A percentile compares a stretch with the other conserved stretches of the same genome.
These are phyloP conservation scores for Spinus pinus DNA, from an alignment of 2,797 vertebrate species.

Conservation along the genomic window DNA sequence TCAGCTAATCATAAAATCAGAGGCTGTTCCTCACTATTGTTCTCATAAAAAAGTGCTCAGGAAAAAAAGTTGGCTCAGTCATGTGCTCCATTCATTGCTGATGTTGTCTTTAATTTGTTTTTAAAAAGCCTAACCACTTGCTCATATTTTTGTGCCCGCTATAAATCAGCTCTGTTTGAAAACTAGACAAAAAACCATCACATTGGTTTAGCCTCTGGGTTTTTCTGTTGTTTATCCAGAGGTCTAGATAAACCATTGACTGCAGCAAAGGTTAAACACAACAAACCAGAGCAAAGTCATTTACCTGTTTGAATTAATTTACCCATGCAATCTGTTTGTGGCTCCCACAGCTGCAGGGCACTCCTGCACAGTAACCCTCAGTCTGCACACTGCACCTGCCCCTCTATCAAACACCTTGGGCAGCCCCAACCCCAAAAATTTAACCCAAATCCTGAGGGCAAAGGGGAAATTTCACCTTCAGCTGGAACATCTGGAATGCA, in stretches of 20 bases:
- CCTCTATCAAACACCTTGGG: not conserved
- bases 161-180: conserved; percentile 41
- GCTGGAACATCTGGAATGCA: conserved; percentile 33
- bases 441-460: not conserved
- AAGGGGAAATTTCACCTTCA: not conserved
- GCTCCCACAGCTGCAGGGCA: conserved; percentile 9
- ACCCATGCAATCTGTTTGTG: not conserved
- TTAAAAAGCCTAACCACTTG: not conserved
- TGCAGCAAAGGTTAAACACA: not conserved
- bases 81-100: not conserved
- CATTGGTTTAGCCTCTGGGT: not conserved
- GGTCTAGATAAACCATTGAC: conserved; percentile 4
- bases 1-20: conserved; percentile 29
- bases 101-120: conserved; percentile 21
- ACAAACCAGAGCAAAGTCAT: conserved; percentile 7
- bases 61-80: not conserved
- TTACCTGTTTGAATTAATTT: conserved; percentile 53
- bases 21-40: conserved; percentile 3
- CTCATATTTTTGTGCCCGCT: not conserved
- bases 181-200: not conserved
- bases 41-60: not conserved
- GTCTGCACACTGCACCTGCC: not conserved
- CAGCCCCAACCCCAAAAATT: not conserved
- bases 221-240: conserved; percentile 37
- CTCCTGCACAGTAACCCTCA: not conserved